These are phyloP conservation scores for Pseudococcus longispinus DNA, from an alignment of 2,888 invertebrate genomes.

Conservation along the genomic window DNA sequence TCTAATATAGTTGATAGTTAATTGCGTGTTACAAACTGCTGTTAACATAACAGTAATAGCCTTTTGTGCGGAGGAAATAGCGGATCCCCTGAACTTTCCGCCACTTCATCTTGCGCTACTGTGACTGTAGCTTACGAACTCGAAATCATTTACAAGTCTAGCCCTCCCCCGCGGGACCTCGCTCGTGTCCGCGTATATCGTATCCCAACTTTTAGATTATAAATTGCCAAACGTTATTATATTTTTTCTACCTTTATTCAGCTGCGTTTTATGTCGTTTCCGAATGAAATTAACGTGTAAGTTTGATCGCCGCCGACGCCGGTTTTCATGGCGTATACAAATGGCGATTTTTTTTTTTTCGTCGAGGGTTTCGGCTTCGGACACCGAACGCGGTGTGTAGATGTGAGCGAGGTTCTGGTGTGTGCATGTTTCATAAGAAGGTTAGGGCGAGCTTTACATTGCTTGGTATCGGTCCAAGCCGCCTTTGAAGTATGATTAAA, in stretches of 20 bases:
- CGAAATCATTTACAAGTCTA: slow-evolving; percentile 36
- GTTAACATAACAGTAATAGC: slow-evolving; percentile 56
- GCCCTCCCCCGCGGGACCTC: not conserved
- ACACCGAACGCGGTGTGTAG: not conserved
- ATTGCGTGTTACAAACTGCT: slow-evolving; percentile 56
- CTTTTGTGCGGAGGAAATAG: slow-evolving; percentile 55
- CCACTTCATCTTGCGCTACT: slow-evolving; percentile 50
- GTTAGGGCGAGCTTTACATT: not conserved
- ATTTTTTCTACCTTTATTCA: slow-evolving; percentile 31
- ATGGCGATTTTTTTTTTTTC: not conserved
- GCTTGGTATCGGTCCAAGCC: not conserved
- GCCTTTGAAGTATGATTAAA: not conserved
- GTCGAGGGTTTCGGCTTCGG: not conserved
- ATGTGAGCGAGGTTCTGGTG: not conserved
- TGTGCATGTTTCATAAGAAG: not conserved
- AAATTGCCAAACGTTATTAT: slow-evolving; percentile 15
- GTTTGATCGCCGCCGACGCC: not conserved
- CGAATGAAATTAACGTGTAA: slow-evolving; percentile 2
- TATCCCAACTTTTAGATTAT: not conserved
- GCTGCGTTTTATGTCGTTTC: not conserved
- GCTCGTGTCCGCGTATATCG: not conserved
- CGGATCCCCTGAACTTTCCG: slow-evolving; percentile 54
- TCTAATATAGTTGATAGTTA: slow-evolving; percentile 56
- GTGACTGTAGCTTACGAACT: slow-evolving; percentile 28
- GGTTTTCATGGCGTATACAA: not conserved